phyloP scores from a whole-genome alignment of 30 jellyfish, hydroid and myxozoan genomes.

The Turritopsis rubra region DNA sequence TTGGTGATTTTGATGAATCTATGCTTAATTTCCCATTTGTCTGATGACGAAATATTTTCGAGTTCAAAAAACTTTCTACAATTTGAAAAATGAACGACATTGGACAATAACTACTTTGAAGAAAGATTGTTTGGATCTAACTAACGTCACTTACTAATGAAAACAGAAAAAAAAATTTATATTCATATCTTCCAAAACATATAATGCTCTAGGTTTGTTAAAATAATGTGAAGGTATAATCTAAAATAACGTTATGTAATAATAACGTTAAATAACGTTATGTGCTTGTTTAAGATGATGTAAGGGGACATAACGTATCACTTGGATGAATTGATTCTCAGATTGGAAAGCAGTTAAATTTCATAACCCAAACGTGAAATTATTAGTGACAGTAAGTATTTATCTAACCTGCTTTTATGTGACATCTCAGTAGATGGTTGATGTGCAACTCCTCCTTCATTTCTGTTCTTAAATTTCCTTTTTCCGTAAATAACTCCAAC shows the following conservation, averaged over 20 bases:
- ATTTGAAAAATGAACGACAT: too few relatives aligned
- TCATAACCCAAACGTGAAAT: too few relatives aligned
- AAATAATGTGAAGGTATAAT: too few relatives aligned
- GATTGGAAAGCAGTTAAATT: too few relatives aligned
- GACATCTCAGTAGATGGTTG: not conserved
- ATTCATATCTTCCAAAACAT: not conserved
- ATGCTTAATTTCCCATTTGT: not conserved
- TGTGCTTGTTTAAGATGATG: too few relatives aligned
- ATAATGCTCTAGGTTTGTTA: too few relatives aligned
- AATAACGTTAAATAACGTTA: too few relatives aligned
- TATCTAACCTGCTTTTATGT: not conserved
- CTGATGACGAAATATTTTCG: conserved; percentile 25
- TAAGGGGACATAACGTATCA: too few relatives aligned
- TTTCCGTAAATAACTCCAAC: not conserved
- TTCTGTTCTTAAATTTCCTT: not conserved
- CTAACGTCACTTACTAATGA: not conserved
- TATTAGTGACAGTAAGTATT: too few relatives aligned
- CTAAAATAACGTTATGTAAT: too few relatives aligned
- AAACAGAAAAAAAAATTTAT: too few relatives aligned
- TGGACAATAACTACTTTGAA: not conserved
- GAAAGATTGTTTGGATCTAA: not conserved
- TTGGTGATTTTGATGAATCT: not conserved
- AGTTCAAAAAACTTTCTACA: conserved; percentile 11
- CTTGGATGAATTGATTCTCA: too few relatives aligned
- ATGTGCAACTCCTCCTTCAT: not conserved